A percentile compares a stretch with the other conserved stretches of the same genome.
Conservation (phyloP, 2,888 invertebrate genomes). For the Siphlonurus alternatus region DNA sequence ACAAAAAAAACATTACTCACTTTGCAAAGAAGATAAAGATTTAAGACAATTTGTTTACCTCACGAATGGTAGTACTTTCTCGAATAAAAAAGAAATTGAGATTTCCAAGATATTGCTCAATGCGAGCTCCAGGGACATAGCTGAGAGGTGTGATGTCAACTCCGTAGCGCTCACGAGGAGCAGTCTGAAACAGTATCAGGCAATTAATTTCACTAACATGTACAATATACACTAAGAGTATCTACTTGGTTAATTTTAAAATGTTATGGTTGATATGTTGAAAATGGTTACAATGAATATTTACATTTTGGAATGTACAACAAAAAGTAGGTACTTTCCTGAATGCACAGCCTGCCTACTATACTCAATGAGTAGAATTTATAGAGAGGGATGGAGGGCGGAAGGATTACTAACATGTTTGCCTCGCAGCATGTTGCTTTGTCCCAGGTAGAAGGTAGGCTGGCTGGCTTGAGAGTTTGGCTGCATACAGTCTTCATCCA, state of each 20-base stretch:
- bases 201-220: not conserved
- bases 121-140: conserved; percentile 57
- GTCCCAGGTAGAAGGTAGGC: not conserved
- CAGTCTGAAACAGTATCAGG: conserved; percentile 23
- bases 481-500: conserved; percentile 47
- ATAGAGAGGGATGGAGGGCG: too few species aligned
- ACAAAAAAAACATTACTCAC: not conserved
- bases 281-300: conserved; percentile 7
- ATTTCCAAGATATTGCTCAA: conserved; percentile 73
- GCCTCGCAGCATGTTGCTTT: not conserved
- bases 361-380: too few species aligned
- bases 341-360: too few species aligned
- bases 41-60: conserved; percentile 29
- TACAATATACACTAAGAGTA: not conserved
- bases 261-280: not conserved
- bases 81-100: conserved; percentile 89
- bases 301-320: conserved; percentile 21
- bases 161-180: conserved; percentile 35
- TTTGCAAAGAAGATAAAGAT: not conserved
- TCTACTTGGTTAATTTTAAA: not conserved
- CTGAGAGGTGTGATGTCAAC: conserved; percentile 69
- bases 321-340: too few species aligned
- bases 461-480: not conserved
- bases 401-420: not conserved
- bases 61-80: conserved; percentile 82